Evolutionary conservation across 2,888 invertebrate genomes (phyloP).

Genomic region (Drosophila suboccidentalis): DNA sequence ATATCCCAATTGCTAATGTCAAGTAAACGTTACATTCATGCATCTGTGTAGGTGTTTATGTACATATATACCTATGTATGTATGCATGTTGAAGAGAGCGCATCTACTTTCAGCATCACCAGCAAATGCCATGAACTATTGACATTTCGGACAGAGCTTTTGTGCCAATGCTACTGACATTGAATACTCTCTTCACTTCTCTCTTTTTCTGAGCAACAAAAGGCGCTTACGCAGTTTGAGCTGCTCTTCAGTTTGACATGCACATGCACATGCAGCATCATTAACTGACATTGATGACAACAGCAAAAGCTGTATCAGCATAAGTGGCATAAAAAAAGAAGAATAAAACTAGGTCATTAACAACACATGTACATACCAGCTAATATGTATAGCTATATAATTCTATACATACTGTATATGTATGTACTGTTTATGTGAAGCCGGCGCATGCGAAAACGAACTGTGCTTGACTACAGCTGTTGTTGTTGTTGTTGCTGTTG

Average conservation of each 20-base stretch:
- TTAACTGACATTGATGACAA: constrained; percentile 56
- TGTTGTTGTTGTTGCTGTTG: constrained; percentile 32
- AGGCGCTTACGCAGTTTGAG: constrained; percentile 5
- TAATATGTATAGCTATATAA: constrained; percentile 14
- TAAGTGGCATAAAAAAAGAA: constrained; percentile 30
- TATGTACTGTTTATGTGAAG: constrained; percentile 5
- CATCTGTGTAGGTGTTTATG: background rate
- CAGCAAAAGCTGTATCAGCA: constrained; percentile 38
- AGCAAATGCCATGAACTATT: constrained; percentile 58
- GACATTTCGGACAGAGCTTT: constrained; percentile 52
- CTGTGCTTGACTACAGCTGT: constrained; percentile 28
- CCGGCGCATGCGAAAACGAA: constrained; percentile 64
- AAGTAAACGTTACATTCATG: constrained; percentile 14
- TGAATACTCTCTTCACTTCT: constrained; percentile 31
- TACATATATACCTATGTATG: background rate
- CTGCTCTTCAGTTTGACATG: constrained; percentile 15
- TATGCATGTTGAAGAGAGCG: background rate
- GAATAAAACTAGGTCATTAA: constrained; percentile 62
- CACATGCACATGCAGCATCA: constrained; percentile 35
- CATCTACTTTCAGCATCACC: constrained; percentile 13
- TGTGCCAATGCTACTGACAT: constrained; percentile 42
- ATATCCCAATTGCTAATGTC: constrained; percentile 11
- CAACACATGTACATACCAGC: constrained; percentile 14
- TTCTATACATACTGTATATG: constrained; percentile 1
- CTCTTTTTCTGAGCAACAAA: background rate